Base-by-base conservation (phyloP, 2,888 invertebrate genomes). In the Theristus sp. region DNA sequence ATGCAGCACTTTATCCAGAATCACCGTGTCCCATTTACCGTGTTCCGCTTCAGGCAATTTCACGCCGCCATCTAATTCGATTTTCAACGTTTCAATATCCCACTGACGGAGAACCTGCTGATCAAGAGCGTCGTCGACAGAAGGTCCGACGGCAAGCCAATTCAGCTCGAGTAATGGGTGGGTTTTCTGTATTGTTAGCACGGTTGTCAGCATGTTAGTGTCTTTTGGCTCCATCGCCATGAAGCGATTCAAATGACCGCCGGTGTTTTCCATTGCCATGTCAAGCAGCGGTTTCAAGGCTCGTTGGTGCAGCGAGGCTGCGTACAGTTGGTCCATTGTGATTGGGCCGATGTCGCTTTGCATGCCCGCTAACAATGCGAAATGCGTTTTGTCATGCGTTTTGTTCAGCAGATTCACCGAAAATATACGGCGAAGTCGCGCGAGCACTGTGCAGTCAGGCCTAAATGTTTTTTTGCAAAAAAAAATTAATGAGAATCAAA, bases 121-220 rank as follows among this genome's bases (percentile, higher is more conserved):
- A 20, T 38, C 38, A 38, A 20, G 38, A 20, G 38, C 38, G 38
- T 38, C 38, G 38, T 10, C 20, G 38, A 20, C 20, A 38, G 10
- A 10, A 38, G n/a, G n/a, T n/a, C n/a, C n/a, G 38, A 6, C 38
- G 17, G 17, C 38, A 20, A 29, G 10, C 25, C 64, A 65, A 10
- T 67, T 63, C 52, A 65, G 61, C 62, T 72, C 72, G 28, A 73
- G 64, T 27, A 72, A 65, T 55, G 71, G 72, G 58, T 72, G 72
- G 22, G 70, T 69, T 25, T 65, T 64, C 61, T 67, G 66, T 57
- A 67, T 65, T 30, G 70, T 67, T 24, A 66, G 60, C 54, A 68
- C 63, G 52, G 66, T 66, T 61, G 67, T 68, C 30, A 71, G 56
- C 62, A 67, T 68, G 57, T 69, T 69, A 25, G 67, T 67, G 6